Percentiles rank a stretch among this genome's conserved stretches.
Evolutionary conservation across 2,888 invertebrate species (phyloP).

Genomic region (Byasa hedistus): DNA sequence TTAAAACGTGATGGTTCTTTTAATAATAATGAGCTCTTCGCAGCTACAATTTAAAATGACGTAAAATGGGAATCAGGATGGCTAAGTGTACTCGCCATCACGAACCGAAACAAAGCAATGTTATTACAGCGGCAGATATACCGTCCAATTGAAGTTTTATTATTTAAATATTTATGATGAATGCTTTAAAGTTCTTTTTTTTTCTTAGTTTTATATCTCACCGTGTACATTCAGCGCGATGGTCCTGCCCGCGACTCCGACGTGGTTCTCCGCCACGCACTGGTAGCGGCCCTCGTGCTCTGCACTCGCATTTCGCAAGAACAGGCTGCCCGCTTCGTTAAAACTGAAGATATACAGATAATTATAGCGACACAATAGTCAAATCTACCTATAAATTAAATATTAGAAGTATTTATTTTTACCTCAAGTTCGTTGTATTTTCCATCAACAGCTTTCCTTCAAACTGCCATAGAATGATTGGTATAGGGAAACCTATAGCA

Average conservation of each 20-base stretch:
- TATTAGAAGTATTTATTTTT: too few relatives aligned
- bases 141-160: too few relatives aligned
- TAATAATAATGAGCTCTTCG: not conserved
- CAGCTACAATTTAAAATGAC: too few relatives aligned
- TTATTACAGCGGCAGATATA: too few relatives aligned
- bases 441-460: constrained; percentile 48
- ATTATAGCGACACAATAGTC: not conserved
- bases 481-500: constrained; percentile 81
- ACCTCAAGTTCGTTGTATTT: constrained; percentile 59
- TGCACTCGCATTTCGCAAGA: constrained; percentile 61
- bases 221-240: constrained; percentile 64
- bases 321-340: constrained; percentile 58
- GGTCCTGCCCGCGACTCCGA: constrained; percentile 67
- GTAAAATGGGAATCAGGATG: too few relatives aligned
- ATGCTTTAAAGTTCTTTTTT: too few relatives aligned
- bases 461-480: constrained; percentile 79
- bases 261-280: constrained; percentile 80
- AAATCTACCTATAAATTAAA: not conserved
- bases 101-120: too few relatives aligned
- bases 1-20: not conserved
- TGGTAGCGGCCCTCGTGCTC: constrained; percentile 76
- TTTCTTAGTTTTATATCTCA: constrained; percentile 38
- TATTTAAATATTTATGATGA: too few relatives aligned
- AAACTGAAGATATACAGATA: constrained; percentile 48
- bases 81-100: too few relatives aligned